Conservation (phyloP, 2,888 invertebrate genomes). For the Drosophila meridiana region DNA sequence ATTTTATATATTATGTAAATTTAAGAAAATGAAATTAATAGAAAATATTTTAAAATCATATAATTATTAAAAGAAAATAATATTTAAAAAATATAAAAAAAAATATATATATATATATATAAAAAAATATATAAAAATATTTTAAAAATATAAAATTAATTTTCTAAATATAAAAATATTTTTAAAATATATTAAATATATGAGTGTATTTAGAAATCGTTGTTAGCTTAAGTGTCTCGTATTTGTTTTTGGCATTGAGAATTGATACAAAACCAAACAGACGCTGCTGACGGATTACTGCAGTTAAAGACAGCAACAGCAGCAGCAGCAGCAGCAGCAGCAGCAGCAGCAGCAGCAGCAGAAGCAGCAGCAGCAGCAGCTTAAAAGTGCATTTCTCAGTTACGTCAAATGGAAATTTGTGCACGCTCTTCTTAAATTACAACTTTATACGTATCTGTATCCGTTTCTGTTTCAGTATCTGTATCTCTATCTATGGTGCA, state of each 20-base stretch:
- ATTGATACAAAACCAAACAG: conserved; percentile 45
- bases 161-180: background rate
- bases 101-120: too few relatives aligned
- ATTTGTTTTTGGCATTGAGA: conserved; percentile 17
- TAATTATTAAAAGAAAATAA: too few relatives aligned
- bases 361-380: conserved; percentile 60
- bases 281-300: conserved; percentile 65
- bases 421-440: conserved; percentile 73
- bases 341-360: conserved; percentile 58
- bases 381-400: conserved; percentile 80
- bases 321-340: conserved; percentile 49
- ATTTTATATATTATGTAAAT: too few relatives aligned
- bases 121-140: too few relatives aligned
- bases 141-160: background rate
- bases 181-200: background rate
- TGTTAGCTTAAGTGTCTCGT: background rate
- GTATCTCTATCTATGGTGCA: conserved; percentile 8
- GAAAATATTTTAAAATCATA: too few relatives aligned
- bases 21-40: too few relatives aligned
- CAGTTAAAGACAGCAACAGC: conserved; percentile 41
- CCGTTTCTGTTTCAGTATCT: conserved; percentile 15
- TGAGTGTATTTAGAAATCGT: conserved; percentile 13
- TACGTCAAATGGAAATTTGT: conserved; percentile 74
- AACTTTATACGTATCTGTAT: conserved; percentile 38
- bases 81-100: too few relatives aligned